Conservation (phyloP, 2,888 invertebrate species). For the Orchesella flavescens region DNA sequence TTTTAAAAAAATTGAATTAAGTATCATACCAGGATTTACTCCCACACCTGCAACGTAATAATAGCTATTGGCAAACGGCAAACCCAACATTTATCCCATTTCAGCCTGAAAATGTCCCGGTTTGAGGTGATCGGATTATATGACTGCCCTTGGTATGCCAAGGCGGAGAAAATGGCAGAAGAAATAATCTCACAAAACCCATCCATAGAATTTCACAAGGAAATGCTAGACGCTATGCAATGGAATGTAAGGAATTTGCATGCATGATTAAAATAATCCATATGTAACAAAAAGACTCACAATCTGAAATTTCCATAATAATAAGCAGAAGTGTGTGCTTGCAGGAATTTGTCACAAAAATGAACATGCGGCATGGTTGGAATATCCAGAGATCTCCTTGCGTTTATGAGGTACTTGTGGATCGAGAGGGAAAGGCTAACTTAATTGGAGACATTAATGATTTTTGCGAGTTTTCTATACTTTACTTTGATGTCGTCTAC, state of each 20-base stretch:
- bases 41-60: too few relatives aligned
- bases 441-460: conserved; percentile 71
- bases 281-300: background rate
- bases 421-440: conserved; percentile 64
- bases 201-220: conserved; percentile 62
- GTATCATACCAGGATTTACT: too few relatives aligned
- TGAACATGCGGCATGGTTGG: conserved; percentile 67
- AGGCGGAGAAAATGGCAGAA: conserved; percentile 69
- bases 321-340: background rate
- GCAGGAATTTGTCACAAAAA: conserved; percentile 64
- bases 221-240: conserved; percentile 64
- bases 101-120: conserved; percentile 67
- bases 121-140: conserved; percentile 67
- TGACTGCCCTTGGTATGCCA: conserved; percentile 70
- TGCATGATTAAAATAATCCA: background rate
- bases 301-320: too few relatives aligned
- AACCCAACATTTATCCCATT: too few relatives aligned
- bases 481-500: conserved; percentile 65
- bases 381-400: conserved; percentile 67
- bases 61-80: too few relatives aligned
- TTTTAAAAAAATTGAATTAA: too few relatives aligned
- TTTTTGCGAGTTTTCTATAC: conserved; percentile 69
- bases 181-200: conserved; percentile 69
- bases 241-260: conserved; percentile 59
- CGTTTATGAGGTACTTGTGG: conserved; percentile 67